Conservation (phyloP, 2,888 invertebrate species). For the Calameuta pallipes region DNA sequence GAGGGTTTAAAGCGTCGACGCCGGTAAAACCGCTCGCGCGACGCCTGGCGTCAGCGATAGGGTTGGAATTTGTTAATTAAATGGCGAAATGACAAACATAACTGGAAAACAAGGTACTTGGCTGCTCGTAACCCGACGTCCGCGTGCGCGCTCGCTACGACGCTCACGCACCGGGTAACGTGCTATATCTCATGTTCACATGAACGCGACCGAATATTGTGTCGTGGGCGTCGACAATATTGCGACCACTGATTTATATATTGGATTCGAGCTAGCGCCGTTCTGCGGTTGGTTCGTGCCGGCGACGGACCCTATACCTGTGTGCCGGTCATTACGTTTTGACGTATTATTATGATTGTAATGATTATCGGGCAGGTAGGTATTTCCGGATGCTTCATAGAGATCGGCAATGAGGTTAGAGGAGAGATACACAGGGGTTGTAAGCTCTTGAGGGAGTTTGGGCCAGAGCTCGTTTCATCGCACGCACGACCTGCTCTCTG, state of each 20-base stretch:
- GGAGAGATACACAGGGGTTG: no score
- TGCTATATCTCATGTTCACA: constrained; percentile 24
- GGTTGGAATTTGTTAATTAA: constrained; percentile 24
- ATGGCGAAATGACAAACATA: constrained; percentile 21
- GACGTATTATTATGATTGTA: no score
- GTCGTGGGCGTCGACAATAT: constrained; percentile 35
- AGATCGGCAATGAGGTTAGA: no score
- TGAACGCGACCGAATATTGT: constrained; percentile 6
- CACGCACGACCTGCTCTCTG: no score
- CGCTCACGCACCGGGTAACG: background rate
- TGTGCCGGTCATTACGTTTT: no score
- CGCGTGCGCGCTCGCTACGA: background rate
- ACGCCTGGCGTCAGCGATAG: background rate
- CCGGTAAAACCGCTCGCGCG: no score
- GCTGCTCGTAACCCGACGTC: background rate
- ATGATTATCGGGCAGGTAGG: no score
- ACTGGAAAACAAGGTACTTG: constrained; percentile 11
- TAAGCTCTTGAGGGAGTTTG: no score
- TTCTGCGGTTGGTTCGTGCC: background rate
- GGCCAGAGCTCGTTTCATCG: no score
- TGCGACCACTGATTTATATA: constrained; percentile 45
- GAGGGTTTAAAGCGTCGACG: no score
- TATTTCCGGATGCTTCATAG: no score
- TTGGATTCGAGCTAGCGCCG: constrained; percentile 13
- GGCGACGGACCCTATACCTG: no score